Percentiles rank a stretch among this genome's conserved stretches.
Conservation (phyloP, 2,888 invertebrate species). For the Melanophora roralis region DNA sequence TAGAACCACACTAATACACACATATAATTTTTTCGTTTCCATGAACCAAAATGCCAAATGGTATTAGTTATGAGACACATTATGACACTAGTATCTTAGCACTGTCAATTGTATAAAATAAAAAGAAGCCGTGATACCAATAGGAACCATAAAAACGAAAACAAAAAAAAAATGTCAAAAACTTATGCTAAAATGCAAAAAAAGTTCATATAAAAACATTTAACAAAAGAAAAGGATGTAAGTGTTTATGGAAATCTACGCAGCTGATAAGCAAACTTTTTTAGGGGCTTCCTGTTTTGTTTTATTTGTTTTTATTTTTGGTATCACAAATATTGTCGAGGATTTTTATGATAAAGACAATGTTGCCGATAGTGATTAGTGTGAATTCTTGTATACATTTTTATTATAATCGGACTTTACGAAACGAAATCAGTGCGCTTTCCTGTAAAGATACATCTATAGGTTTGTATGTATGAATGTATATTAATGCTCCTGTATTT, state of each 20-base stretch:
- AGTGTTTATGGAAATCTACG: slow-evolving; percentile 32
- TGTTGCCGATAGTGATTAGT: background rate
- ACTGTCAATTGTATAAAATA: slow-evolving; percentile 30
- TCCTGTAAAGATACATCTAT: background rate
- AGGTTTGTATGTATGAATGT: background rate
- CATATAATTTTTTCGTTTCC: background rate
- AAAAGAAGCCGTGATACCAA: background rate
- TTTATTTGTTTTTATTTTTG: slow-evolving; percentile 16
- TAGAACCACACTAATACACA: background rate
- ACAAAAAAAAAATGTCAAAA: background rate
- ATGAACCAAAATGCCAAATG: background rate
- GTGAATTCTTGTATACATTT: background rate
- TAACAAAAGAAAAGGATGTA: background rate
- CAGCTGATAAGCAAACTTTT: slow-evolving; percentile 9
- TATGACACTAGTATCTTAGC: slow-evolving; percentile 36
- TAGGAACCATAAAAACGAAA: background rate
- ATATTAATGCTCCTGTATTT: background rate
- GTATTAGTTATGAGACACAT: slow-evolving; percentile 34
- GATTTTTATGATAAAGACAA: background rate
- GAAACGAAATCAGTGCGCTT: background rate
- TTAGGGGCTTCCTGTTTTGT: background rate
- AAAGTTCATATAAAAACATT: background rate
- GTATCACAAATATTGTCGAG: background rate
- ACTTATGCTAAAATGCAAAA: background rate
- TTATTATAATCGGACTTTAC: slow-evolving; percentile 45